Base-by-base conservation (phyloP, 2,888 invertebrate genomes). In the Harpalus rubripes region DNA sequence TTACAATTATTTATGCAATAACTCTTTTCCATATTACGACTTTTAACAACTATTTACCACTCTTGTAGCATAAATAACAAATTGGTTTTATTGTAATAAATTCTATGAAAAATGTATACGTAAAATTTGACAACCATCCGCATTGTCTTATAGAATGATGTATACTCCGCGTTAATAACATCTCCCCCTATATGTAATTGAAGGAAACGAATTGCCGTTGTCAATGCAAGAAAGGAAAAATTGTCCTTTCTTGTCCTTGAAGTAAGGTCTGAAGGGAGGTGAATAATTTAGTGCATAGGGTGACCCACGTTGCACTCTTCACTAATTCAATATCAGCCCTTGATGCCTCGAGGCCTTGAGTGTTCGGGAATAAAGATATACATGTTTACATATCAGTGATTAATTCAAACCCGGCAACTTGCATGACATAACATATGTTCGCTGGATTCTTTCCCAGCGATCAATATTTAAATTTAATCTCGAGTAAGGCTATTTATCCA, bases 281-380 rank as follows among this genome's bases (percentile, higher is more conserved):
- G 63, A 81, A 81, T 81, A 41, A 81, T 81, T 81, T 65, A 81
- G 56, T 6, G n/a, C 52, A 52, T 26, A 81, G 65, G 61, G 61
- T 81, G 81, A 81, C 81, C 81, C 68, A 41, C 56, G 26, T 16
- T 68, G 68, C 81, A 65, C 81, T 81, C 63, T 39, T 81, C 65
- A 81, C 81, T 81, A 81, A 81, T 81, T 81, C 68, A 81, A 81
- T 81, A 81, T 81, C 41, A 63, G 41, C 80, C 61, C 61, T 41
- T 78, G 63, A 1, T 4, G 32, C 68, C 68, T n/a, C 15, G 65
- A 18, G 59, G 39, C 15, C 39, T 39, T 39, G 32, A 74, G 72
- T 74, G 72, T 74, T 32, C 16, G 61, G 10, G 63, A 63, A 59
- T 61, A 59, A 80, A 80, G 63, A 80, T 80, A 80, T 63, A 26